Conservation (phyloP, 92 coral and sea anemone genomes). For the Parazoanthus swiftii region DNA sequence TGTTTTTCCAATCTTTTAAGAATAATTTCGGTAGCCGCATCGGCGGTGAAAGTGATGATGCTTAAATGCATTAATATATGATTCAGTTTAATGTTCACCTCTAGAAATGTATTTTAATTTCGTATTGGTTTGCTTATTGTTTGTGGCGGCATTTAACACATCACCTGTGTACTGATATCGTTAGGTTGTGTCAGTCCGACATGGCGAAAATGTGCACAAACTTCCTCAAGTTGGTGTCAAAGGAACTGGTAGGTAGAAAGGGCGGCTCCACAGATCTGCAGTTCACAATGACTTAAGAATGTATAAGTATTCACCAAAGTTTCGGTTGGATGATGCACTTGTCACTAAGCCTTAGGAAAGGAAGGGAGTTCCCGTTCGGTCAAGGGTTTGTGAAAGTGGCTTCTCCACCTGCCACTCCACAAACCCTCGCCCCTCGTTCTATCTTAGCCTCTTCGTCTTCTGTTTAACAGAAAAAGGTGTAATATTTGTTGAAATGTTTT, state of each 20-base stretch:
- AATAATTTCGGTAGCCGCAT: no score
- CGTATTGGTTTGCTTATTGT: not conserved
- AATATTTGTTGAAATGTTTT: not conserved
- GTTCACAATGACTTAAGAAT: not conserved
- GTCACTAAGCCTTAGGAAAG: not conserved
- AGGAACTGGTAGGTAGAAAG: constrained; percentile 80
- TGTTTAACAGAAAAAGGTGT: not conserved
- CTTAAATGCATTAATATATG: no score
- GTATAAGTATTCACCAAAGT: not conserved
- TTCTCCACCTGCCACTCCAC: no score
- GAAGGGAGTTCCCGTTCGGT: no score
- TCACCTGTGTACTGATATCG: not conserved
- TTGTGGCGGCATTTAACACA: not conserved
- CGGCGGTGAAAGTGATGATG: not conserved
- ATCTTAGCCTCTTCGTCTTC: no score
- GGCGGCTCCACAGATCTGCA: not conserved
- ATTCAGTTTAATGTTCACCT: not conserved
- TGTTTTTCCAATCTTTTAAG: no score
- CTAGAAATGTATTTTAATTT: not conserved
- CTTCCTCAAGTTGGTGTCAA: constrained; percentile 84
- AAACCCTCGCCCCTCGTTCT: no score
- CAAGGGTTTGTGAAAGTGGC: no score
- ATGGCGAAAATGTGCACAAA: constrained; percentile 96
- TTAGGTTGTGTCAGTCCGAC: constrained; percentile 94
- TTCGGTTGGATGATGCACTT: not conserved